Percentiles rank a stretch among this genome's conserved stretches.
Conservation (phyloP, 2,113 vertebrate species). For the Cricetomys ansorgei region DNA sequence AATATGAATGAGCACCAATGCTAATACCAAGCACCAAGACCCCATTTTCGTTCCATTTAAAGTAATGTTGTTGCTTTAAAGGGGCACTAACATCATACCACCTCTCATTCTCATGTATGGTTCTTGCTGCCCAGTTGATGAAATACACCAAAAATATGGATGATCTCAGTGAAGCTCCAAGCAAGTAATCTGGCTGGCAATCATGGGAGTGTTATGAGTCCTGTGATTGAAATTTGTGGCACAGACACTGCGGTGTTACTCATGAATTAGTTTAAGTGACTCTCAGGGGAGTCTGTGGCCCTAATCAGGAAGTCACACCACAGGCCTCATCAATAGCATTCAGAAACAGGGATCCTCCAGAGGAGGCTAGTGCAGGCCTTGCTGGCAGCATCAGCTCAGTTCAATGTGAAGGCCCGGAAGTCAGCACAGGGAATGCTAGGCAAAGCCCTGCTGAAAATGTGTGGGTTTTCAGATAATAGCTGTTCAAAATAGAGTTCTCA, state of each 20-base stretch:
- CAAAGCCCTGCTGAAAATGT: background rate
- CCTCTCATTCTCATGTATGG: background rate
- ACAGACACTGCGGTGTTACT: background rate
- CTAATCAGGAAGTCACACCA: background rate
- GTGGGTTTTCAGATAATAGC: background rate
- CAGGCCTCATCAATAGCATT: background rate
- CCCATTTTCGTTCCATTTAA: background rate
- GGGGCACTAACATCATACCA: background rate
- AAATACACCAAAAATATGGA: background rate
- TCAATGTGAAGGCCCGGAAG: background rate
- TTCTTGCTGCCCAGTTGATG: background rate
- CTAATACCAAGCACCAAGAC: background rate
- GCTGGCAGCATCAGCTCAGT: background rate
- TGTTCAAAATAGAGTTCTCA: background rate
- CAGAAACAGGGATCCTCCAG: background rate
- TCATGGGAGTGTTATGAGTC: background rate
- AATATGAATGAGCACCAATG: slow-evolving; percentile 30
- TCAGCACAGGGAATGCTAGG: background rate
- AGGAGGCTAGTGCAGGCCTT: background rate
- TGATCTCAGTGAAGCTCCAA: background rate
- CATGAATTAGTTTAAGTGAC: background rate
- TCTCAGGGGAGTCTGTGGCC: background rate
- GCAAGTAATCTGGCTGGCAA: background rate
- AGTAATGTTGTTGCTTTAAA: background rate
- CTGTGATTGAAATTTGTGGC: background rate